Base-by-base conservation (phyloP, 1,140 invertebrate genomes). In the Bicyclus anynana region DNA sequence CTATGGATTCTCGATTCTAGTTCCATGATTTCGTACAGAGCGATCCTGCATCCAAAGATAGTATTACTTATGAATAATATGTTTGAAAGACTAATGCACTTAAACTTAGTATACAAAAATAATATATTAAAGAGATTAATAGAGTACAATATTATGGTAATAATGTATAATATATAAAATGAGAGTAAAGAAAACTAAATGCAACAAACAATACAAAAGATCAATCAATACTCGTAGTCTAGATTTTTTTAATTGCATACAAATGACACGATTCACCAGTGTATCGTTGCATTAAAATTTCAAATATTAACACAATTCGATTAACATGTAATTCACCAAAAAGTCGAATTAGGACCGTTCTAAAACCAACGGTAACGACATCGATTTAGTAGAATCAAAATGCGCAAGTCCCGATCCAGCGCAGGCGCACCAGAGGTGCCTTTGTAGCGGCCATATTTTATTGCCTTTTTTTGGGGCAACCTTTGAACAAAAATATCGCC, bases 401-500 rank as follows among this genome's bases (percentile, higher is more conserved):
- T 83, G 82, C 84, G 82, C 82, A 87, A 80, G 80, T 79, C 77
- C 67, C 50, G 61, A 61, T 51, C 50, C 66, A 63, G 64, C 80
- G 78, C 84, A 85, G 69, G 74, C 80, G 82, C 80, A 77, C 56
- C 62, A 73, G 67, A 81, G 77, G 80, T 80, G 69, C 80, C 84
- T 84, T 85, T 87, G 77, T 74, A 75, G 70, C 81, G 65, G 84
- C 80, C 81, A 84, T 83, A 73, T 80, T 83, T 87, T 83, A 83
- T 80, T 75, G 72, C 72, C 67, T 74, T 80, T 80, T 83, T 82
- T 77, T 62, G 63, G n/a, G 64, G 42, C 63, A 70, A 69, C 73
- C 71, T 76, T 69, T 78, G 72, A 72, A 85, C 80, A 73, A 80
- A 82, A 86, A 81, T 84, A 78, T 69, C 71, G 64, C 77, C 83